Percentiles rank a stretch among this genome's conserved stretches.
phyloP scores from a whole-genome alignment of 2,113 vertebrate genomes.

The Ammospiza caudacuta region DNA sequence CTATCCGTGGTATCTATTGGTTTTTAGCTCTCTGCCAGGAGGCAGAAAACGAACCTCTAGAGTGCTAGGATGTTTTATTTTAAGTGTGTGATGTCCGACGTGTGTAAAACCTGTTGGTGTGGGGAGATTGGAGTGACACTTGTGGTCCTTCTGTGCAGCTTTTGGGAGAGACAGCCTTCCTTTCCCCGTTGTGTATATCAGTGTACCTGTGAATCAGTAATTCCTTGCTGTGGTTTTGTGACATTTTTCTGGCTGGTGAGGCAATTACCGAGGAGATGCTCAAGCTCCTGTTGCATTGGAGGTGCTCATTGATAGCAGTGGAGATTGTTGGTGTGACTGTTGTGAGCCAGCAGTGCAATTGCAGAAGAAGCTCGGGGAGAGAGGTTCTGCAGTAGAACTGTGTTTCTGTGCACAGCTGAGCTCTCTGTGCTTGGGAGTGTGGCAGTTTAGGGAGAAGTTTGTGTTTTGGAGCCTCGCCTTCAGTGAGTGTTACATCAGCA shows the following conservation, averaged over 20 bases:
- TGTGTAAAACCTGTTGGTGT: not conserved
- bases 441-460: not conserved
- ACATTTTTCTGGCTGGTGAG: not conserved
- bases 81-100: accelerated
- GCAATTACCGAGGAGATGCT: not conserved
- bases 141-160: not conserved
- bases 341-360: not conserved
- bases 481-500: accelerated
- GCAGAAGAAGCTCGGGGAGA: not conserved
- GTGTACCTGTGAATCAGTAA: accelerated
- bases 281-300: not conserved
- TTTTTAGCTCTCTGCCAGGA: not conserved
- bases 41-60: not conserved
- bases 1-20: accelerated
- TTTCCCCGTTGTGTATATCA: accelerated
- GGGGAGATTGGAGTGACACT: not conserved
- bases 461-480: not conserved
- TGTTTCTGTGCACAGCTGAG: not conserved
- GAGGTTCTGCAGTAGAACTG: not conserved
- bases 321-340: not conserved
- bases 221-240: not conserved
- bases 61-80: not conserved
- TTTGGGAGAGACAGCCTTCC: not conserved
- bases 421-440: not conserved
- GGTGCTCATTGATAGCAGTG: not conserved